phyloP scores from a whole-genome alignment of 2,113 vertebrate species.

The Malurus melanocephalus region DNA sequence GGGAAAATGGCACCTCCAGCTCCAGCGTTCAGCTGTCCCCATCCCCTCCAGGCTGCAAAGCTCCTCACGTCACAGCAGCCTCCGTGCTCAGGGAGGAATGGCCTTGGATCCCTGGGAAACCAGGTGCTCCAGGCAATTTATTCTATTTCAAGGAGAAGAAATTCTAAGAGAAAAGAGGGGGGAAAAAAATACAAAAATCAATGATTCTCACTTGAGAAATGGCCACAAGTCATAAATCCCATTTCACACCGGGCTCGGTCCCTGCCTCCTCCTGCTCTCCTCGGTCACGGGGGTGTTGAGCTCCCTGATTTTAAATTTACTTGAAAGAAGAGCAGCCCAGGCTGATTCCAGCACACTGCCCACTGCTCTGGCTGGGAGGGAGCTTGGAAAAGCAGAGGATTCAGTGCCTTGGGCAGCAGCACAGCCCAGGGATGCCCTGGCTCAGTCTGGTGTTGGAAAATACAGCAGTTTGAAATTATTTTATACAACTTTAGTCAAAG shows the following conservation, averaged over 20 bases:
- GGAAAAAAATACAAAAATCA: neutral
- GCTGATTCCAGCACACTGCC: neutral
- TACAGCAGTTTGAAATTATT: too few species aligned
- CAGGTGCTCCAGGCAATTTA: neutral
- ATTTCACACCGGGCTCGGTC: neutral
- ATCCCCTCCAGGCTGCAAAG: neutral
- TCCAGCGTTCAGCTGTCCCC: neutral
- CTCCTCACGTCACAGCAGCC: neutral
- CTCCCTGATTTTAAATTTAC: neutral
- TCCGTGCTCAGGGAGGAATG: neutral
- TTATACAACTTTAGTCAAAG: too few species aligned
- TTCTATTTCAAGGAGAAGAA: constrained; percentile 4
- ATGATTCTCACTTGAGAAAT: neutral
- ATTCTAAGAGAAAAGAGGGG: neutral
- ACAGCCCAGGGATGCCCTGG: neutral
- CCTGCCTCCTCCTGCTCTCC: neutral
- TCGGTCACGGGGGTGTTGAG: neutral
- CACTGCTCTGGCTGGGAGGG: neutral
- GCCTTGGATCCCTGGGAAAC: neutral
- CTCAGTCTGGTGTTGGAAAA: neutral
- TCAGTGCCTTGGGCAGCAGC: neutral
- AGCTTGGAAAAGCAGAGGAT: too few species aligned
- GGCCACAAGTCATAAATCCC: constrained; percentile 9
- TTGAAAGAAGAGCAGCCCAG: neutral
- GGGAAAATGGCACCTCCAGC: neutral